These are phyloP conservation scores for Acrobeloides nanus DNA, from an alignment of 2,888 invertebrate genomes.

Conservation along the genomic window DNA sequence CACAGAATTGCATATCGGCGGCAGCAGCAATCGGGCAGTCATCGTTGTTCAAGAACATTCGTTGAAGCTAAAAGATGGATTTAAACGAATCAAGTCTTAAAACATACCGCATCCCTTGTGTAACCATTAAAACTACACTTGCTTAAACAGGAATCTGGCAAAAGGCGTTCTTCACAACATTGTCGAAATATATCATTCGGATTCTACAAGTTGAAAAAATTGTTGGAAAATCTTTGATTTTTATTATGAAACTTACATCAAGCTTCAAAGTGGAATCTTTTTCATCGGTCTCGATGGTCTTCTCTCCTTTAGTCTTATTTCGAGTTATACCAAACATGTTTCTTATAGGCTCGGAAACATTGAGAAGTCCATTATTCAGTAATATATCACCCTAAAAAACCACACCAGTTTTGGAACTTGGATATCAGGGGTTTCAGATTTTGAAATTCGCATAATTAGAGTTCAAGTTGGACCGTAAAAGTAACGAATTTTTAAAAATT, in stretches of 20 bases:
- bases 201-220: conserved; percentile 30
- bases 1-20: conserved; percentile 45
- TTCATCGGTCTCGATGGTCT: too few species aligned
- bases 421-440: too few species aligned
- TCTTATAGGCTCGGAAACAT: conserved; percentile 12
- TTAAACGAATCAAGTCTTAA: conserved; percentile 10
- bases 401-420: too few species aligned
- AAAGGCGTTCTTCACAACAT: conserved; percentile 48
- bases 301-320: conserved; percentile 8
- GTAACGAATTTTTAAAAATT: too few species aligned
- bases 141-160: conserved; percentile 46
- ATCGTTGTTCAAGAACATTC: conserved; percentile 51
- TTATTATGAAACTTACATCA: conserved; percentile 24
- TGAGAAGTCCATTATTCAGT: too few species aligned
- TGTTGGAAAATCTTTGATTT: neutral
- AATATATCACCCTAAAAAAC: too few species aligned
- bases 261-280: too few species aligned
- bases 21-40: conserved; percentile 49
- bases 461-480: too few species aligned
- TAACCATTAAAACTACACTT: conserved; percentile 50
- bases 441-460: too few species aligned
- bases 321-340: conserved; percentile 23
- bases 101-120: conserved; percentile 42
- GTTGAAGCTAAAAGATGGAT: conserved; percentile 39
- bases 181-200: conserved; percentile 50